phyloP scores from a whole-genome alignment of 2,797 vertebrate species.

The Holocentrus rufus region DNA sequence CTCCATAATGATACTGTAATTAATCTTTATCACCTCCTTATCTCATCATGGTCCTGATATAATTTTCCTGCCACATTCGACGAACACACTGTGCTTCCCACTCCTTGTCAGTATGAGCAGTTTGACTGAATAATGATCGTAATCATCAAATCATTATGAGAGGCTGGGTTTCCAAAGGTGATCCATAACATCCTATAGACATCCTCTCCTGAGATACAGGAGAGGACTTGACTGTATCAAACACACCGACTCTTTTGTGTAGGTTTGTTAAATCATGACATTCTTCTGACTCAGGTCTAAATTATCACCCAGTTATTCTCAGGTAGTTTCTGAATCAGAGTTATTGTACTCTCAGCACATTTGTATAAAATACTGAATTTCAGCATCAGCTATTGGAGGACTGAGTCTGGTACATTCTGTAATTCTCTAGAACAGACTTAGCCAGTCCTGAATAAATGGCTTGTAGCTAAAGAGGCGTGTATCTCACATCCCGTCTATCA shows the following conservation, averaged over 20 bases:
- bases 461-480: conserved; percentile 5
- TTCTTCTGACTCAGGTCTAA: neutral
- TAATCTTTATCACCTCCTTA: conserved; percentile 54
- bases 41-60: conserved; percentile 50
- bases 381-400: neutral
- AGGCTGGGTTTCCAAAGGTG: conserved; percentile 50
- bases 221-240: conserved; percentile 37
- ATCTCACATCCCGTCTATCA: neutral
- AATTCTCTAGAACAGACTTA: conserved; percentile 11
- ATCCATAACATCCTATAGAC: conserved; percentile 48
- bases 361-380: neutral
- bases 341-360: neutral
- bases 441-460: neutral
- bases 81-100: conserved; percentile 61
- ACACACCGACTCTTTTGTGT: conserved; percentile 17
- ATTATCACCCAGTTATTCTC: neutral
- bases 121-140: conserved; percentile 75
- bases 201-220: conserved; percentile 24
- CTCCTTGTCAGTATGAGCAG: conserved; percentile 63
- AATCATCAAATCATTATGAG: conserved; percentile 70
- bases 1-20: conserved; percentile 40
- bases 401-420: neutral
- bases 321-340: neutral
- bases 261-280: conserved; percentile 6
- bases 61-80: conserved; percentile 67